These are phyloP conservation scores for Anadara kagoshimensis DNA, from an alignment of 1,140 invertebrate genomes.

Conservation along the genomic window DNA sequence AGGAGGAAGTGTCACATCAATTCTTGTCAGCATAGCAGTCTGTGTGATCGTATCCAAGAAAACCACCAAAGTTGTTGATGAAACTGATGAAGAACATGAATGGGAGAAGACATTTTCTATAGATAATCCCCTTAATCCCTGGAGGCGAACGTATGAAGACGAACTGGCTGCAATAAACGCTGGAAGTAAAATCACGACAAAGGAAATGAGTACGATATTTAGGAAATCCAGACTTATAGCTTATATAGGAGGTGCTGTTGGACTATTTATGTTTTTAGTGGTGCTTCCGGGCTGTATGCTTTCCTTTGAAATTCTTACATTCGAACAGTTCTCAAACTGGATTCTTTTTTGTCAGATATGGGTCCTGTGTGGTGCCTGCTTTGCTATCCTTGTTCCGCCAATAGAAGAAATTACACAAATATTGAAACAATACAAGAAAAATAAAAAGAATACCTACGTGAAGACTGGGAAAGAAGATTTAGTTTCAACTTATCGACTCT, in stretches of 20 bases:
- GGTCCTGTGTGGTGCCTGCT: slow-evolving; percentile 15
- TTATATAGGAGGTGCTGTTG: slow-evolving; percentile 23
- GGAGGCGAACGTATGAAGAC: slow-evolving; percentile 63
- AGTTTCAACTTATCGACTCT: too few relatives aligned
- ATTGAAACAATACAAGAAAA: too few relatives aligned
- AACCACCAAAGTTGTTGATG: slow-evolving; percentile 18
- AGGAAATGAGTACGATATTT: slow-evolving; percentile 38
- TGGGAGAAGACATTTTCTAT: slow-evolving; percentile 72
- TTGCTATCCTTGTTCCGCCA: slow-evolving; percentile 25
- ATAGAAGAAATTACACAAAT: slow-evolving; percentile 21
- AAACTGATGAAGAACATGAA: slow-evolving; percentile 41
- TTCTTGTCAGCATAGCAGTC: slow-evolving; percentile 8
- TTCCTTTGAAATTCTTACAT: slow-evolving; percentile 23
- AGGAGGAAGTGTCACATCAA: slow-evolving; percentile 25
- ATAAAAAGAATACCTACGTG: too few relatives aligned
- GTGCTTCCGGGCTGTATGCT: slow-evolving; percentile 32
- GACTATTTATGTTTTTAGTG: slow-evolving; percentile 32
- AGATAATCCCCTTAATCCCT: slow-evolving; percentile 72
- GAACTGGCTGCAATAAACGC: slow-evolving; percentile 46
- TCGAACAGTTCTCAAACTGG: slow-evolving; percentile 26
- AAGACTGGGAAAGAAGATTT: too few relatives aligned
- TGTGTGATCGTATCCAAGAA: slow-evolving; percentile 12
- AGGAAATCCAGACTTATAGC: slow-evolving; percentile 27
- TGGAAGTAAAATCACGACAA: slow-evolving; percentile 29
- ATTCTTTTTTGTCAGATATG: slow-evolving; percentile 19